These are phyloP conservation scores for Agrilus planipennis DNA, from an alignment of 1,140 invertebrate genomes.

Conservation along the genomic window DNA sequence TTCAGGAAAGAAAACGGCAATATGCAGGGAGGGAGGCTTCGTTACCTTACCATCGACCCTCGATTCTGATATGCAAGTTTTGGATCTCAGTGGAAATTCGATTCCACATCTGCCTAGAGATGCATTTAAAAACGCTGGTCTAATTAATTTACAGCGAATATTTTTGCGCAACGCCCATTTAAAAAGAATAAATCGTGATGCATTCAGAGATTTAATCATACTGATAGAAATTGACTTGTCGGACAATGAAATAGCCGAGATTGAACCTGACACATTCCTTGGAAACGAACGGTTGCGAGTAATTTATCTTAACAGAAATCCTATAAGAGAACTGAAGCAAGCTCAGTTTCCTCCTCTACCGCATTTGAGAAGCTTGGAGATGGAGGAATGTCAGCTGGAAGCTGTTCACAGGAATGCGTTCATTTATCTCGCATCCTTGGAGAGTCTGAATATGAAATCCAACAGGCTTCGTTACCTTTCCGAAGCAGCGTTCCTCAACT, in stretches of 20 bases:
- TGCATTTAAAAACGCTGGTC: constrained; percentile 62
- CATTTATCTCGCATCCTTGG: constrained; percentile 49
- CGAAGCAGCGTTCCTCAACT: constrained; percentile 49
- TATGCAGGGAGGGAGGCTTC: constrained; percentile 64
- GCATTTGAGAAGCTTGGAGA: constrained; percentile 56
- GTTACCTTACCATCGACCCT: constrained; percentile 59
- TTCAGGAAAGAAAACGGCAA: constrained; percentile 74
- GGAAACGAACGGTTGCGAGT: constrained; percentile 61
- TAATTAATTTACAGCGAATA: constrained; percentile 74
- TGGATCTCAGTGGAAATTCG: constrained; percentile 69
- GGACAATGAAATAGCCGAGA: constrained; percentile 52
- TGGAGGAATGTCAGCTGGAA: constrained; percentile 63
- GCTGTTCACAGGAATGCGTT: constrained; percentile 61
- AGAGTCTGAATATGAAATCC: constrained; percentile 55
- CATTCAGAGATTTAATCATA: constrained; percentile 76
- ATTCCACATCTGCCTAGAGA: constrained; percentile 64
- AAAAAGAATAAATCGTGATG: constrained; percentile 61
- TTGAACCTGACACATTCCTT: constrained; percentile 60
- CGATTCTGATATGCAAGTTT: constrained; percentile 73
- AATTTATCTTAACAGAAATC: constrained; percentile 58
- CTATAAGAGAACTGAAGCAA: constrained; percentile 45
- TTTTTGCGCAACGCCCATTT: constrained; percentile 64
- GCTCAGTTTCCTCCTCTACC: constrained; percentile 60
- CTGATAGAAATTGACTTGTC: constrained; percentile 76
- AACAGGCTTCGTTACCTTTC: constrained; percentile 56